Evolutionary conservation across 1,140 invertebrate genomes (phyloP).

Genomic region (Drosophila malerkotliana): DNA sequence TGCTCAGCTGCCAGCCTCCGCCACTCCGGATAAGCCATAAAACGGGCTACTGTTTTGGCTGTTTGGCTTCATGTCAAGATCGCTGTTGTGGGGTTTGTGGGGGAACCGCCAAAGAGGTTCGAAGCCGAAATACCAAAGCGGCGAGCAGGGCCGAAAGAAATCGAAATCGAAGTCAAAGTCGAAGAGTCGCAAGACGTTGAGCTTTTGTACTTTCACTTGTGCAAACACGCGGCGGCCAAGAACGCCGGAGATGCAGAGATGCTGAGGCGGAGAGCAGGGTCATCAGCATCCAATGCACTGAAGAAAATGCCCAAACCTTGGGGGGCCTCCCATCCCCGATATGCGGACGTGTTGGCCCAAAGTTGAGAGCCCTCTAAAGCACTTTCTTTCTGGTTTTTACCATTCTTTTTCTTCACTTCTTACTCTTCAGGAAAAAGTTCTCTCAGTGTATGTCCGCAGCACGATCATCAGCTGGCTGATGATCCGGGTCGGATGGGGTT

Average conservation of each 20-base stretch:
- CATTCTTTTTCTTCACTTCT: background rate
- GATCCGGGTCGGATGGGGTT: constrained; percentile 37
- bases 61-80: background rate
- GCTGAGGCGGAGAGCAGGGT: constrained; percentile 34
- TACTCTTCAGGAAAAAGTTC: background rate
- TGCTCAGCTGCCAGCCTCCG: constrained; percentile 34
- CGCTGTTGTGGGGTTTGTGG: background rate
- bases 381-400: background rate
- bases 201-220: constrained; percentile 76
- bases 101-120: constrained; percentile 27
- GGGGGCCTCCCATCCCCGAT: background rate
- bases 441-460: constrained; percentile 17
- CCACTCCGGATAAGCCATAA: background rate
- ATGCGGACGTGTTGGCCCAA: too few species aligned
- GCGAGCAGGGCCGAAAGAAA: constrained; percentile 21
- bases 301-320: background rate
- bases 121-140: background rate
- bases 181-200: constrained; percentile 49
- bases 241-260: constrained; percentile 39
- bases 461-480: constrained; percentile 1
- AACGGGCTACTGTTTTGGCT: background rate
- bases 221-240: constrained; percentile 63
- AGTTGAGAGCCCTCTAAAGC: too few species aligned
- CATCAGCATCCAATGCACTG: constrained; percentile 20
- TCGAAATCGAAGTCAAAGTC: constrained; percentile 32